These are phyloP conservation scores for Pipra filicauda DNA, from an alignment of 2,113 vertebrate species.

Conservation along the genomic window DNA sequence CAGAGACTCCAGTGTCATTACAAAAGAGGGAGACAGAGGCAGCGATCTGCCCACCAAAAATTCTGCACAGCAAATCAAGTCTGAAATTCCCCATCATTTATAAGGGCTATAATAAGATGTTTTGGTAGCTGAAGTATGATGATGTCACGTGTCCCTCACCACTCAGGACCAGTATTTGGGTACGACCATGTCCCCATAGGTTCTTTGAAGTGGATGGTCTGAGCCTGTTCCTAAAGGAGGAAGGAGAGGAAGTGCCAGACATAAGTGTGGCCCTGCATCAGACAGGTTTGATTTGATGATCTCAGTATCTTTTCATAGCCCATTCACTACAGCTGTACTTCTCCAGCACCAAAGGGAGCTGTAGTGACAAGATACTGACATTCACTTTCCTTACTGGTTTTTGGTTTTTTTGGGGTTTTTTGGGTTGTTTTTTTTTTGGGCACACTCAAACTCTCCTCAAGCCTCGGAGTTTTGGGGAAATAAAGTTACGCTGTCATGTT, in stretches of 20 bases:
- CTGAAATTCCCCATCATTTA: background rate
- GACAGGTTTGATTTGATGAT: fast-evolving
- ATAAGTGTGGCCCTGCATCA: fast-evolving
- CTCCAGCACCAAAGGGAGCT: background rate
- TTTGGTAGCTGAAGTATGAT: background rate
- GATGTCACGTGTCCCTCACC: fast-evolving
- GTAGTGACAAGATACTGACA: fast-evolving
- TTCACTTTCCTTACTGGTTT: too few relatives aligned
- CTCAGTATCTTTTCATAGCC: fast-evolving
- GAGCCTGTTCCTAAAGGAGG: background rate
- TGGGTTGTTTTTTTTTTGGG: too few relatives aligned
- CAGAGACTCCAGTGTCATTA: background rate
- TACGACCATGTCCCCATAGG: too few relatives aligned
- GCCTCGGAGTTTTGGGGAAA: background rate
- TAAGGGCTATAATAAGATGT: background rate
- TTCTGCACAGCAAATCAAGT: background rate
- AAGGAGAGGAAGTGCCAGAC: background rate
- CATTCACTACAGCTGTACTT: background rate
- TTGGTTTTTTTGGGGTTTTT: background rate
- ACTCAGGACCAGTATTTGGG: background rate
- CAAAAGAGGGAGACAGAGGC: background rate
- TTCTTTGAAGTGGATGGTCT: background rate
- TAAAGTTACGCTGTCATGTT: fast-evolving
- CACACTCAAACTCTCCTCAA: background rate
- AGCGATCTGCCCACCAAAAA: background rate